Evolutionary conservation across 2,888 invertebrate species (phyloP), one percentile per base, ranked within the genome.

Genomic region (Portevinia maculata): DNA sequence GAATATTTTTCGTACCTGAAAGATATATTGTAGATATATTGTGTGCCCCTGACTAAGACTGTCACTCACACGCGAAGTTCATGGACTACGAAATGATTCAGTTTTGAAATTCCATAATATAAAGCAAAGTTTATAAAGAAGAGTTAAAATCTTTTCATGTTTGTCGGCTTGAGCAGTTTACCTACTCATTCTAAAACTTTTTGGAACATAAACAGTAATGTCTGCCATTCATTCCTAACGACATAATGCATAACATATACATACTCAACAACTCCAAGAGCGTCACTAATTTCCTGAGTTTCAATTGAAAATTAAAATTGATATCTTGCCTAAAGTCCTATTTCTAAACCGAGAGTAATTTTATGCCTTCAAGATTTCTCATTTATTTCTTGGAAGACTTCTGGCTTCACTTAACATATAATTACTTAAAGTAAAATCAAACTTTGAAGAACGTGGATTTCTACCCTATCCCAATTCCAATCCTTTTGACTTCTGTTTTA

Each of bases 351-450:
- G 21, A 30, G 13, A 15, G 19, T 55, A 55, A 15, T 24, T 24
- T 55, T 28, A 9, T 46, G 41, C 55, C 37, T 48, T 32, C 21
- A 57, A 69, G 3, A 57, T 19, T 15, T 28, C 37, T 37, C 15
- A 17, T 13, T 30, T 28, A 17, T 37, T 46, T 32, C 37, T 15
- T 39, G 11, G 24, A 21, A 41, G 59, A 19, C 41, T 21, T 32
- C 21, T 30, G 70, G 52, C 50, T 70, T 70, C 70, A 60, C 50
- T 70, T 70, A 70, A 59, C 59, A 70, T 57, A 59, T 70, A 70
- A 70, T 70, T 70, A 59, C 59, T 70, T 52, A 70, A 70, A 70
- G 70, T 48, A 24, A 70, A 70, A 70, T 60, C 52, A 70, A 70
- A 60, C 70, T 70, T 70, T 52, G 24, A 52, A 52, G 59, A 30